These are phyloP conservation scores for Trachythela sp. DNA, from an alignment of 64 coral and sea anemone species.

Conservation along the genomic window DNA sequence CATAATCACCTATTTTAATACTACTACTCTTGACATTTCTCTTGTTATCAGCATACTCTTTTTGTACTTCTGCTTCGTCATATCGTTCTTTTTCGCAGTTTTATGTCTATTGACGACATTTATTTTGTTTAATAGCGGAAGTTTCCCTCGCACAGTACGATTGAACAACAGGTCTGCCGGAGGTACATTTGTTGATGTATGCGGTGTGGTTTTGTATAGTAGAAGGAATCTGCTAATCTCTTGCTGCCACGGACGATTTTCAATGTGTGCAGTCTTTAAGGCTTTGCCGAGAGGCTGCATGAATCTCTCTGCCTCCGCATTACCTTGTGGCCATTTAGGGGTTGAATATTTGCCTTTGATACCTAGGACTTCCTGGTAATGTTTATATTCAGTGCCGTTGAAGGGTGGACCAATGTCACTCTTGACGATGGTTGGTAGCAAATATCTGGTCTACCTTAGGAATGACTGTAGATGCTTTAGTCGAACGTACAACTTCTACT, in stretches of 20 bases:
- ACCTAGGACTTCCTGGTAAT: neutral
- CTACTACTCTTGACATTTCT: too few species aligned
- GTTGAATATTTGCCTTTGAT: neutral
- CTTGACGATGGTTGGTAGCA: neutral
- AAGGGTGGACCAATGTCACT: neutral
- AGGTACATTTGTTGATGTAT: neutral
- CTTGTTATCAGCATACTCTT: too few species aligned
- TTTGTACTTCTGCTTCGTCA: too few species aligned
- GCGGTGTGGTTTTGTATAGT: neutral
- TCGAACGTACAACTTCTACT: constrained; percentile 15
- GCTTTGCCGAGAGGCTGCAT: constrained; percentile 37
- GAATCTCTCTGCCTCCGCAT: constrained; percentile 28
- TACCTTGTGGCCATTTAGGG: constrained; percentile 27
- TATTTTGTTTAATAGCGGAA: too few species aligned
- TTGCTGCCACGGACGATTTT: constrained; percentile 27
- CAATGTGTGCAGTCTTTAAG: constrained; percentile 21
- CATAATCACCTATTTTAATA: too few species aligned
- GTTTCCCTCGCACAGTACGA: too few species aligned
- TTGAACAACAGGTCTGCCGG: too few species aligned
- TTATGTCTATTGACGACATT: too few species aligned
- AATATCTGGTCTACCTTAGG: constrained; percentile 29
- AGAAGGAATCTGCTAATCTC: constrained; percentile 35
- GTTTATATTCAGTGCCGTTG: neutral
- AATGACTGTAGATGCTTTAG: constrained; percentile 11
- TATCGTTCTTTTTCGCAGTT: too few species aligned